Percentiles rank a stretch among this genome's conserved stretches.
phyloP scores from a whole-genome alignment of 2,888 invertebrate genomes.

The Oithona nana region DNA sequence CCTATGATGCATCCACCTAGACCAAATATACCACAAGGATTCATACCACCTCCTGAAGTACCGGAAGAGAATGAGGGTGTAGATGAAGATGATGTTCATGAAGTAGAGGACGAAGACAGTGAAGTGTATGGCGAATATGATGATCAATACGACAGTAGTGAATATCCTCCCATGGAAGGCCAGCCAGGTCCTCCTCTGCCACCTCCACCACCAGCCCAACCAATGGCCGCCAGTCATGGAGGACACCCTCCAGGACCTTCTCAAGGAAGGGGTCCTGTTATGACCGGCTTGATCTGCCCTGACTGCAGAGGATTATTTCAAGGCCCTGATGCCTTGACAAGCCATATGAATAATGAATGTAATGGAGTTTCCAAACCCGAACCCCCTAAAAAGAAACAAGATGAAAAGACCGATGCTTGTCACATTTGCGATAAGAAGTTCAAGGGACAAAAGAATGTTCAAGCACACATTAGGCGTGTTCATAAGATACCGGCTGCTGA shows the following conservation, averaged over 20 bases:
- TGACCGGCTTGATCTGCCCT: conserved; percentile 7
- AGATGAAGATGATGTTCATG: neutral
- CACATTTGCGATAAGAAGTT: conserved; percentile 16
- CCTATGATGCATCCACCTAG: neutral
- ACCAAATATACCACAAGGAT: no score
- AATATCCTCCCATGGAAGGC: neutral
- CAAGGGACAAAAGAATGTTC: neutral
- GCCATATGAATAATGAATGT: conserved; percentile 1
- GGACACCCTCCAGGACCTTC: neutral
- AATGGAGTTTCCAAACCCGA: neutral
- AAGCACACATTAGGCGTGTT: conserved; percentile 1
- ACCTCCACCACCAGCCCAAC: neutral
- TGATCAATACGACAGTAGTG: neutral
- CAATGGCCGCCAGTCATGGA: neutral
- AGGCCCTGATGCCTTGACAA: conserved; percentile 3
- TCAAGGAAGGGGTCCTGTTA: neutral
- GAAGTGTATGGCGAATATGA: neutral
- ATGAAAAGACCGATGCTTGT: neutral
- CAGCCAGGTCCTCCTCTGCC: neutral
- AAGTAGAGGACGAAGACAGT: neutral
- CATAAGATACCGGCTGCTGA: neutral
- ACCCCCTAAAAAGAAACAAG: neutral
- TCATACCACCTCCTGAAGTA: neutral
- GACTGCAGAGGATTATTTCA: neutral
- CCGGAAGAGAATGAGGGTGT: neutral